A percentile compares a stretch with the other conserved stretches of the same genome.
Conservation (phyloP, 1,140 invertebrate species). For the Tetragonula clypearis region DNA sequence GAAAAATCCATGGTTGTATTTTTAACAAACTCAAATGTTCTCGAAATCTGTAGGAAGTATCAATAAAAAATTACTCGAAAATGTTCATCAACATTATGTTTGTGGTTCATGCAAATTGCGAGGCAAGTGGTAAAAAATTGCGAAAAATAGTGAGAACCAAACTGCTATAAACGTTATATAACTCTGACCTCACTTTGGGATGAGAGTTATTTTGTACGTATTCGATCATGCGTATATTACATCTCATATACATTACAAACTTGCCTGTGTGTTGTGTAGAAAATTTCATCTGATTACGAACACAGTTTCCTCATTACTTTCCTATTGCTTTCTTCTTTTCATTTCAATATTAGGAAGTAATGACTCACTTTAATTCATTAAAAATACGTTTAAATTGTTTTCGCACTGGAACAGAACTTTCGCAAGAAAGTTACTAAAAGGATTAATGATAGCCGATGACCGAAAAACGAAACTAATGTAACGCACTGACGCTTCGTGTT, state of each 20-base stretch:
- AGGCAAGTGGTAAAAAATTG: background rate
- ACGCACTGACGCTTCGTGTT: background rate
- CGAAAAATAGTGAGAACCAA: constrained; percentile 2
- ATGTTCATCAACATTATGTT: background rate
- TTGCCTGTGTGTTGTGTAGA: background rate
- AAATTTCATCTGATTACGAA: background rate
- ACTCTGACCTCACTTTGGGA: background rate
- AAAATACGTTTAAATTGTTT: background rate
- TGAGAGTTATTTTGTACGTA: background rate
- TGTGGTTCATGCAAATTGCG: constrained; percentile 22
- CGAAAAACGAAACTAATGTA: background rate
- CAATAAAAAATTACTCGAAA: background rate
- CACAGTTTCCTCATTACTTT: background rate
- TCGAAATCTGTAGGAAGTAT: background rate
- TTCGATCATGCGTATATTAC: too few relatives aligned
- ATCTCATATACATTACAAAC: background rate
- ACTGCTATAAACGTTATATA: background rate
- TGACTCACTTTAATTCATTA: too few relatives aligned
- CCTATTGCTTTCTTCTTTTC: background rate
- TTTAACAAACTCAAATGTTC: background rate
- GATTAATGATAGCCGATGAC: background rate
- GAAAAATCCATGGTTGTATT: too few relatives aligned
- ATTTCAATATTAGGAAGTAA: background rate
- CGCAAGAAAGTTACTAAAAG: background rate
- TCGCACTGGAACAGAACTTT: background rate